Conservation (phyloP, 2,113 vertebrate genomes). For the Actenoides lindsayi region DNA sequence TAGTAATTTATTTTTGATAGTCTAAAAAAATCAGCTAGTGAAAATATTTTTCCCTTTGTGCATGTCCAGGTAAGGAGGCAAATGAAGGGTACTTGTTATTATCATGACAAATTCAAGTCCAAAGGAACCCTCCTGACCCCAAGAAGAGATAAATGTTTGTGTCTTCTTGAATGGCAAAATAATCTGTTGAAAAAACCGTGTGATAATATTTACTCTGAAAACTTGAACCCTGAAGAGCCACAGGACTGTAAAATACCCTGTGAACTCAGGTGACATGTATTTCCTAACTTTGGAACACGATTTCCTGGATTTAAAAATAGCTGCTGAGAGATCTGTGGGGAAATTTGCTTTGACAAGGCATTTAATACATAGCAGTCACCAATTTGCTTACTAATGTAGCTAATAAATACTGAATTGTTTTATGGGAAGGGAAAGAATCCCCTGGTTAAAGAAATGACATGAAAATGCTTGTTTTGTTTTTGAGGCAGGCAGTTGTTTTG, state of each 20-base stretch:
- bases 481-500: not conserved
- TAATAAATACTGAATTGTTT: not conserved
- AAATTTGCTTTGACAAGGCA: not conserved
- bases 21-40: not conserved
- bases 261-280: not conserved
- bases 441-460: not conserved
- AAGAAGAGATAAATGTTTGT: not conserved
- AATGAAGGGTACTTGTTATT: not conserved
- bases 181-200: not conserved
- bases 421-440: not conserved
- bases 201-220: not conserved
- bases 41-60: not conserved
- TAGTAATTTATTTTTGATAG: not conserved
- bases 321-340: not conserved
- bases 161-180: not conserved
- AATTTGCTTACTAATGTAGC: not conserved
- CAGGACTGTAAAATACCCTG: not conserved
- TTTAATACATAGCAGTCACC: not conserved
- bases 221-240: not conserved
- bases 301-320: not conserved
- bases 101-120: not conserved
- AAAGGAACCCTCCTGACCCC: not conserved
- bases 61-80: not conserved
- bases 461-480: not conserved
- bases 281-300: not conserved